Percentiles rank a stretch among this genome's conserved stretches.
Conservation (phyloP, 1,140 invertebrate species). For the Dendroctonus valens region DNA sequence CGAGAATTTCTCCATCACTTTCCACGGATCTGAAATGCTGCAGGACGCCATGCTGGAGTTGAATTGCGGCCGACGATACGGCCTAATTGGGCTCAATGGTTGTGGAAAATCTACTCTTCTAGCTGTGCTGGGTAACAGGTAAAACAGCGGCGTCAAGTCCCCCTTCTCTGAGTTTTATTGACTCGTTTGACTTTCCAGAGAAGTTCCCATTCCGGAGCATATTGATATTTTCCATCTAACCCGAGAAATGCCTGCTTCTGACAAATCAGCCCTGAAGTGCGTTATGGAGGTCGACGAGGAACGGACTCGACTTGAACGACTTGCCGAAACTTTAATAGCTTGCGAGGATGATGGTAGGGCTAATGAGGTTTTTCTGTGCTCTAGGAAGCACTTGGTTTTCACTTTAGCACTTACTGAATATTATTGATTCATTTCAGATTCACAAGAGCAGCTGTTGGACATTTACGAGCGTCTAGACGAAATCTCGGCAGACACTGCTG, state of each 20-base stretch:
- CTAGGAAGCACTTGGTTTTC: too few species aligned
- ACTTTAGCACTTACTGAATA: too few species aligned
- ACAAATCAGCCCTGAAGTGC: slow-evolving; percentile 88
- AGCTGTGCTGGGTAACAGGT: slow-evolving; percentile 78
- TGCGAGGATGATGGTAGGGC: slow-evolving; percentile 77
- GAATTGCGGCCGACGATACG: slow-evolving; percentile 95
- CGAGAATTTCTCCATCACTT: slow-evolving; percentile 95
- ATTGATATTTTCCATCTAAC: slow-evolving; percentile 98
- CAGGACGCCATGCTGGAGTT: slow-evolving; percentile 95
- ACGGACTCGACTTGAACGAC: slow-evolving; percentile 83
- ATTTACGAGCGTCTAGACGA: slow-evolving; percentile 98
- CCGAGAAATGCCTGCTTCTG: slow-evolving; percentile 94
- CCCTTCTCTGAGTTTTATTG: too few species aligned
- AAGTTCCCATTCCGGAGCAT: slow-evolving; percentile 94
- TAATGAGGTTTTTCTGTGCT: too few species aligned
- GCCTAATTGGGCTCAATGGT: slow-evolving; percentile 94
- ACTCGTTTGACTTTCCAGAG: slow-evolving; percentile 47
- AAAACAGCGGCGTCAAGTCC: slow-evolving; percentile 43
- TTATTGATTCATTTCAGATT: slow-evolving; percentile 55
- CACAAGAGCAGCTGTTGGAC: slow-evolving; percentile 95
- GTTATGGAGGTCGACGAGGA: slow-evolving; percentile 99
- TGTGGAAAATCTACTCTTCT: slow-evolving; percentile 96
- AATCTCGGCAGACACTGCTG: slow-evolving; percentile 92
- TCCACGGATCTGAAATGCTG: slow-evolving; percentile 94
- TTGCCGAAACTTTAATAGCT: slow-evolving; percentile 86